Percentiles rank a stretch among this genome's conserved stretches.
Evolutionary conservation across 2,888 invertebrate species (phyloP).

Genomic region (Lasioglossum lativentre): DNA sequence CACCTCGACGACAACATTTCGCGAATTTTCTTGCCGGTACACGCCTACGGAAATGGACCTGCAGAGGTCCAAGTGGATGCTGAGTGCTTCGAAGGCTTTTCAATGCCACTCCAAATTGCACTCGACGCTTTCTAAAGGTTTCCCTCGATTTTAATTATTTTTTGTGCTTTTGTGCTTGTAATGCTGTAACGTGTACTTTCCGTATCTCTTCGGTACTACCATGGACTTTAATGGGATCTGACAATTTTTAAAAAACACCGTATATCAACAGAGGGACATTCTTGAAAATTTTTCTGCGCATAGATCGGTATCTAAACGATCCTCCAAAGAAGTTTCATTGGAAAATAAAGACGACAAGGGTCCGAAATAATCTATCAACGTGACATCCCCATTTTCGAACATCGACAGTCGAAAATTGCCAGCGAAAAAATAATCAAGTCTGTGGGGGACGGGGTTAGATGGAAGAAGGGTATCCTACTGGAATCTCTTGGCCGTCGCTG

Average conservation of each 20-base stretch:
- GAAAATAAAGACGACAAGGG: neutral
- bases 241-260: neutral
- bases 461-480: neutral
- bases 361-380: no score
- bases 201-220: no score
- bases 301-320: neutral
- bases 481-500: constrained; percentile 10
- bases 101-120: neutral
- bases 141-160: neutral
- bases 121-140: neutral
- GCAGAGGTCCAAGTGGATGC: neutral
- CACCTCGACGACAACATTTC: neutral
- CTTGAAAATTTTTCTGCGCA: neutral
- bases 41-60: no score
- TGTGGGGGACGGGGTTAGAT: neutral
- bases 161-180: neutral
- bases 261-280: neutral
- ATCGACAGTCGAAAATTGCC: neutral
- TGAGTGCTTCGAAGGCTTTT: neutral
- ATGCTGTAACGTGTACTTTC: neutral
- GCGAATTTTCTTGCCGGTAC: neutral
- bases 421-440: neutral
- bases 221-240: neutral
- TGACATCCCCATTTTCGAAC: neutral
- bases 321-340: neutral